Evolutionary conservation across 2,113 vertebrate genomes (phyloP), one percentile per base, ranked within the genome.

Genomic region (Patagioenas fasciata): DNA sequence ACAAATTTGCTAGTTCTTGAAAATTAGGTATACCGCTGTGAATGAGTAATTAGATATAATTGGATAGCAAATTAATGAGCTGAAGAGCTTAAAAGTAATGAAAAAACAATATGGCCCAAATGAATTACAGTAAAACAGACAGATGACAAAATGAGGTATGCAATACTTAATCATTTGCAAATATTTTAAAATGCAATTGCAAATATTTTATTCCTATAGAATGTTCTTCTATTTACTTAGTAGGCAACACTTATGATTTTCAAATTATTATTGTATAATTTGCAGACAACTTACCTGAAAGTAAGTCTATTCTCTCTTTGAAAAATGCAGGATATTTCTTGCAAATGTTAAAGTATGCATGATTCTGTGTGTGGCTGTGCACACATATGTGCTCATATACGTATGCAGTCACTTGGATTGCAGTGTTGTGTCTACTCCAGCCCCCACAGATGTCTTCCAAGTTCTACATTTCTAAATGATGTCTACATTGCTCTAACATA

Each of bases 21-120:
- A 90, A 95, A 89, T 65, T 47, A 88, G n/a, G 36, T 85, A 54
- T 73, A 73, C 71, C 82, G 28, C 50, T 91, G 64, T 90, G 85
- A 91, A 82, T 44, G 34, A 85, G 3, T 79, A 92, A 92, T 89
- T 91, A 79, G 32, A 11, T 85, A 42, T 67, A 95, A 91, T 80
- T 83, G 53, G 23, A 42, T 53, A 87, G 31, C 10, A 87, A 95
- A 89, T 92, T 93, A 87, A 87, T 81, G 69, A 92, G 8, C 44
- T 95, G 70, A 92, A 87, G 36, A 89, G 10, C 40, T 89, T 72
- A 61, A 44, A 74, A 81, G 17, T 60, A 64, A 87, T 85, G 44
- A 84, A 84, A 26, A 69, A 81, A 93, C 93, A 80, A 71, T 77
- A 71, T 40, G 28, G 11, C 8, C 5, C 7, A 86, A 86, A 86